These are phyloP conservation scores for Sminthurinus aureus DNA, from an alignment of 2,888 invertebrate species.

Conservation along the genomic window DNA sequence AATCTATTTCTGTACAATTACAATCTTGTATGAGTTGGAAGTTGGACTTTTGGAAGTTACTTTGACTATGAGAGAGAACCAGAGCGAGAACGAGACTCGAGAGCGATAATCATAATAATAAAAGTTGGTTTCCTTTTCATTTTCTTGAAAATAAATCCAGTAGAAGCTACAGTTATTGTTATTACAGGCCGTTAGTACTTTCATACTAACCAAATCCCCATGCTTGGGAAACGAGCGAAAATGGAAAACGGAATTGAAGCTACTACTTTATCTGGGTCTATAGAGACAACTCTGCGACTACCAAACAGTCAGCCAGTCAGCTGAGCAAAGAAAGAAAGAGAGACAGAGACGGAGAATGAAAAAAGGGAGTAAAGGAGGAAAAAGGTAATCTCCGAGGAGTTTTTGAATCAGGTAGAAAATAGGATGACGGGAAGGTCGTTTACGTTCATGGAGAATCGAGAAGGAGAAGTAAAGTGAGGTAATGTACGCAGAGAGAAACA, in stretches of 20 bases:
- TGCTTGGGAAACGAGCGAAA: background rate
- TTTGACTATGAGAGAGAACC: too few species aligned
- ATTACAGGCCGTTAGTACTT: background rate
- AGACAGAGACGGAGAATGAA: background rate
- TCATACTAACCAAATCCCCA: slow-evolving; percentile 1
- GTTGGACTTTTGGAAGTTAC: too few species aligned
- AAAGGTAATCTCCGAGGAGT: slow-evolving; percentile 22
- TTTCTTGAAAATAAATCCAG: background rate
- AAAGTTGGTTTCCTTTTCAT: background rate
- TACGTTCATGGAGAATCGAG: slow-evolving; percentile 31
- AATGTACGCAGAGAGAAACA: background rate
- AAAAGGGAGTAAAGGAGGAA: background rate
- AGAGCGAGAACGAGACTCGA: too few species aligned
- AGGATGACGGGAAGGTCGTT: slow-evolving; percentile 21
- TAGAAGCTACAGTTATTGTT: too few species aligned
- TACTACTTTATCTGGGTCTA: background rate
- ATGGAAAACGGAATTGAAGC: background rate
- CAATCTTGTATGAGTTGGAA: too few species aligned
- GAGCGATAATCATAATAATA: too few species aligned
- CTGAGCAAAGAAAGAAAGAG: background rate
- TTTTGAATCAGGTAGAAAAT: slow-evolving; percentile 30
- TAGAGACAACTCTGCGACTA: slow-evolving; percentile 7
- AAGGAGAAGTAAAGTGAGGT: slow-evolving; percentile 18
- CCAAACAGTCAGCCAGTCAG: background rate
- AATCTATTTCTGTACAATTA: too few species aligned